Percentiles rank a stretch among this genome's conserved stretches.
Evolutionary conservation across 1,140 invertebrate species (phyloP).

Genomic region (Drosophila insularis): DNA sequence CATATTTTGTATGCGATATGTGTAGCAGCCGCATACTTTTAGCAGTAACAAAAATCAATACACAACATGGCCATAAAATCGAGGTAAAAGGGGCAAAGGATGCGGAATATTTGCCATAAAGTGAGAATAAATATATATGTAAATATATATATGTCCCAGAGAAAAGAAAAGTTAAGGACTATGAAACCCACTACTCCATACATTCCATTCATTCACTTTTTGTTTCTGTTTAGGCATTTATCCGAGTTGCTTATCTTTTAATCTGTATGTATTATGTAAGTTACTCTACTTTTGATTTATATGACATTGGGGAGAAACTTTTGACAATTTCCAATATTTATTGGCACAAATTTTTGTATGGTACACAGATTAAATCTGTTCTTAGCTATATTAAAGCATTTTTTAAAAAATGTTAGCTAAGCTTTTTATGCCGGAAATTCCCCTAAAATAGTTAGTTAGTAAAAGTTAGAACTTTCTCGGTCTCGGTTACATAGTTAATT

Average conservation of each 20-base stretch:
- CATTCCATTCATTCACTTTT: neutral
- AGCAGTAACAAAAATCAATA: constrained; percentile 65
- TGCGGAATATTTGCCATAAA: constrained; percentile 37
- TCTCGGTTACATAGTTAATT: constrained; percentile 60
- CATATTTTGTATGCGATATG: constrained; percentile 60
- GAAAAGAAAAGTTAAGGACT: neutral
- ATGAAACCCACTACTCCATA: too few species aligned
- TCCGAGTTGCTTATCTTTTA: neutral
- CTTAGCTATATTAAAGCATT: neutral
- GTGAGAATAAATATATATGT: constrained; percentile 29
- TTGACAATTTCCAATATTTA: constrained; percentile 37
- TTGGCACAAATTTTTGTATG: constrained; percentile 27
- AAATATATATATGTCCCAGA: neutral
- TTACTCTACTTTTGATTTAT: constrained; percentile 5
- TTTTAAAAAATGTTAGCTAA: constrained; percentile 13
- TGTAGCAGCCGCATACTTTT: constrained; percentile 45
- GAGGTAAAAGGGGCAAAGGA: constrained; percentile 24
- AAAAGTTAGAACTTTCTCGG: constrained; percentile 16
- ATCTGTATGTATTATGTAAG: neutral
- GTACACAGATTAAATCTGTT: constrained; percentile 21
- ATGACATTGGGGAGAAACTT: constrained; percentile 20
- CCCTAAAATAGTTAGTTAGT: neutral
- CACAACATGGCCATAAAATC: constrained; percentile 8
- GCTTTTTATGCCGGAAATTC: constrained; percentile 3
- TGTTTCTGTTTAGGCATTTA: constrained; percentile 14